Evolutionary conservation across 2,113 vertebrate genomes (phyloP), one percentile per base, ranked within the genome.

Genomic region (Triplophysa rosa): DNA sequence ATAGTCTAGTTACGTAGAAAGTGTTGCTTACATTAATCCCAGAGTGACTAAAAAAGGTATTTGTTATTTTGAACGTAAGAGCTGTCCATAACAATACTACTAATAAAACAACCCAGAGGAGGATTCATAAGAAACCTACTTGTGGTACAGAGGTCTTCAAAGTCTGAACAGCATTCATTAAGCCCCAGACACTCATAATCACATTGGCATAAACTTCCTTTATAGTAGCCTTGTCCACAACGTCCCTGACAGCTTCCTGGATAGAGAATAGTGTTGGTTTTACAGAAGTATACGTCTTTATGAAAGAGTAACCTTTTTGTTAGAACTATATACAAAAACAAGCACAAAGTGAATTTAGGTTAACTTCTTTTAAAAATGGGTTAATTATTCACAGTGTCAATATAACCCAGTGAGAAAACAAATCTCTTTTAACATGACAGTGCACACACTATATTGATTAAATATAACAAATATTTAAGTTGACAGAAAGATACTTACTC

Each of bases 81-180:
- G 54, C 54, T 58, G 54, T n/a, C 19, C 54, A 19, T 21, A 58
- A 21, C 54, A 7, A 56, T 17, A 58, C 19, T 58, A 21, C 0
- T 58, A 58, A 10, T 9, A 9, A 58, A 58, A 2, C 8, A 12
- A n/a, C 4, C 17, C 1, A 14, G 13, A 37, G 52, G 67, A 73
- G 26, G 67, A 37, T 49, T 12, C 45, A 75, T 45, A 80, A 64
- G 62, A 54, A 79, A 84, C 89, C 90, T 84, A 99, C 98, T 90
- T 89, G 91, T 84, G 49, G 94, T 95, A 91, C 98, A 99, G 78
- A 90, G 82, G 82, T 84, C 89, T 88, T 91, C 94, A 89, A 90
- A 99, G 90, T 98, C 95, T 26, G 80, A 83, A 86, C 98, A 99
- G 93, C 98, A 99, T 86, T 99, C 98, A 85, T 85, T 90, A 90